phyloP scores from a whole-genome alignment of 64 coral and sea anemone species.

The Montipora sp. region DNA sequence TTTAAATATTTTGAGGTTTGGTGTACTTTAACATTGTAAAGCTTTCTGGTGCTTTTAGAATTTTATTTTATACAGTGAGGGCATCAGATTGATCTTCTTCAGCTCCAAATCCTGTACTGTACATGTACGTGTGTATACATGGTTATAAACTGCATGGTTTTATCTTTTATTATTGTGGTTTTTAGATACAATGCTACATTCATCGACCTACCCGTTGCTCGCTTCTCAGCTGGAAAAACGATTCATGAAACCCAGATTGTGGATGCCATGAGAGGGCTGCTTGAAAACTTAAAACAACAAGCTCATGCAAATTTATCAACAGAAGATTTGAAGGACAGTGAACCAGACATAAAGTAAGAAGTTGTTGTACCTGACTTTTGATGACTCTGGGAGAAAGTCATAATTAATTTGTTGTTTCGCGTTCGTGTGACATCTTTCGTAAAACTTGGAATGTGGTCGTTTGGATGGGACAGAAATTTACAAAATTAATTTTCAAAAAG shows the following conservation, averaged over 20 bases:
- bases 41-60: too few relatives aligned
- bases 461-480: too few relatives aligned
- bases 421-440: too few relatives aligned
- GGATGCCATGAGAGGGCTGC: conserved; percentile 84
- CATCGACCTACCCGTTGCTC: conserved; percentile 90
- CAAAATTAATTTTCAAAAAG: too few relatives aligned
- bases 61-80: too few relatives aligned
- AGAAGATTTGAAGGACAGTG: conserved; percentile 89
- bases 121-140: too few relatives aligned
- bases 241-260: conserved; percentile 97
- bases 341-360: conserved; percentile 94
- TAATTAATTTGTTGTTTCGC: too few relatives aligned
- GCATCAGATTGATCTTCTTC: too few relatives aligned
- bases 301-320: conserved; percentile 67
- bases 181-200: conserved; percentile 89
- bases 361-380: background rate
- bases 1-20: too few relatives aligned
- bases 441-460: too few relatives aligned
- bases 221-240: conserved; percentile 82
- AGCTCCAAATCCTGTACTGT: too few relatives aligned
- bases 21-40: too few relatives aligned
- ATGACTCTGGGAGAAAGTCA: background rate
- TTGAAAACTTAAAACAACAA: conserved; percentile 92
- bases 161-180: background rate
- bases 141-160: background rate